Evolutionary conservation across 2,888 invertebrate genomes (phyloP).

Genomic region (Anthophora plumipes): DNA sequence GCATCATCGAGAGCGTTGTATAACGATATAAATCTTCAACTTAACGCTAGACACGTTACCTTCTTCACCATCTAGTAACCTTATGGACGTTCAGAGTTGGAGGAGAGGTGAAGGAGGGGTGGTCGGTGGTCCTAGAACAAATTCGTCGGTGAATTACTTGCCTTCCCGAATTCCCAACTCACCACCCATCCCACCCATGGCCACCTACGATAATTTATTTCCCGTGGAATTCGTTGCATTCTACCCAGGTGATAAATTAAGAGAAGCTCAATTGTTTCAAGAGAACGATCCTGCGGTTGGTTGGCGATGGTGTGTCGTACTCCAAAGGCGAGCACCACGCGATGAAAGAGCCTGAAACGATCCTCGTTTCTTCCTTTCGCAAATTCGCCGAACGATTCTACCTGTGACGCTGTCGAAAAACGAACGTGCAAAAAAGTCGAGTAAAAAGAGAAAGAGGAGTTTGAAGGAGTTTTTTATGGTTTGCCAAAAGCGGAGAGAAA

Average conservation of each 20-base stretch:
- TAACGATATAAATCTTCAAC: constrained; percentile 38
- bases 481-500: too few species aligned
- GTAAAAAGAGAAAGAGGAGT: neutral
- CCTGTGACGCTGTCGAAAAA: neutral
- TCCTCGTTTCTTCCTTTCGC: constrained; percentile 58
- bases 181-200: neutral
- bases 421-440: neutral
- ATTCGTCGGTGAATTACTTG: constrained; percentile 70
- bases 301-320: constrained; percentile 42
- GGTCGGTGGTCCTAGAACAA: constrained; percentile 51
- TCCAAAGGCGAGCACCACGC: constrained; percentile 33
- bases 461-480: neutral
- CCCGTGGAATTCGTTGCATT: constrained; percentile 77
- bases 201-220: constrained; percentile 75
- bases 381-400: constrained; percentile 62
- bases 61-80: constrained; percentile 38
- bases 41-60: constrained; percentile 53
- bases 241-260: constrained; percentile 77
- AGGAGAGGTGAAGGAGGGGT: neutral
- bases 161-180: constrained; percentile 65
- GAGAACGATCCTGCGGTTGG: constrained; percentile 69
- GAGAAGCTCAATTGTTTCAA: constrained; percentile 77
- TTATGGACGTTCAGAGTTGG: neutral
- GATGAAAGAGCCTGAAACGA: constrained; percentile 14
- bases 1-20: neutral